These are phyloP conservation scores for Gastrophryne carolinensis DNA, from an alignment of 2,797 vertebrate genomes.

Conservation along the genomic window DNA sequence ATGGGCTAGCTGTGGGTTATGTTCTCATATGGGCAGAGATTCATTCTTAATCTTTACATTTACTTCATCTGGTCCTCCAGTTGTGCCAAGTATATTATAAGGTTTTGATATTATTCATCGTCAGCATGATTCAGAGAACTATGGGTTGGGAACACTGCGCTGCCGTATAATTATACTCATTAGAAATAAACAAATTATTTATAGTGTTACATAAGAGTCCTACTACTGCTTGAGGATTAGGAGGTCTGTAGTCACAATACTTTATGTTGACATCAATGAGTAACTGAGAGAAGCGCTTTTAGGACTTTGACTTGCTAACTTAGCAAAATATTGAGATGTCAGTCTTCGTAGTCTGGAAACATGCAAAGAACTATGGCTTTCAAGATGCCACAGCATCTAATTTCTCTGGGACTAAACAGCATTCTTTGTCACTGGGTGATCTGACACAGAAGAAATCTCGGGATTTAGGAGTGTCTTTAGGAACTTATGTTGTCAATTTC, in stretches of 20 bases:
- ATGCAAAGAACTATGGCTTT: constrained; percentile 16
- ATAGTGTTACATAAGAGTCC: constrained; percentile 32
- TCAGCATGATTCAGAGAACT: not conserved
- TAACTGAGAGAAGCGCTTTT: constrained; percentile 17
- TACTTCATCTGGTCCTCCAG: too few species aligned
- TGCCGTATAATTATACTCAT: constrained; percentile 24
- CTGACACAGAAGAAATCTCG: not conserved
- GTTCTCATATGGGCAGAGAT: too few species aligned
- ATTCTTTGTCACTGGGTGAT: constrained; percentile 21
- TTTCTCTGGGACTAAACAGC: not conserved
- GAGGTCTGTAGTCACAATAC: constrained; percentile 27
- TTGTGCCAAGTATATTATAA: too few species aligned
- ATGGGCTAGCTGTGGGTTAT: too few species aligned
- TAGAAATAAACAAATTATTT: constrained; percentile 36
- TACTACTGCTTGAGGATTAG: constrained; percentile 36
- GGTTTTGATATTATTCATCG: not conserved
- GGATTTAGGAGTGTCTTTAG: not conserved
- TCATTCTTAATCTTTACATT: too few species aligned
- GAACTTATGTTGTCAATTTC: constrained; percentile 11
- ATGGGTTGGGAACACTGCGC: constrained; percentile 25
- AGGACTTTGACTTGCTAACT: constrained; percentile 43
- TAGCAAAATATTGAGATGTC: constrained; percentile 26
- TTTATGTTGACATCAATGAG: constrained; percentile 38
- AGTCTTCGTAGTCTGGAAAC: constrained; percentile 22
- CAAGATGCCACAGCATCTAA: not conserved